Percentiles rank a stretch among this genome's conserved stretches.
Evolutionary conservation across 2,888 invertebrate species (phyloP).

Genomic region (Machimus rusticus): DNA sequence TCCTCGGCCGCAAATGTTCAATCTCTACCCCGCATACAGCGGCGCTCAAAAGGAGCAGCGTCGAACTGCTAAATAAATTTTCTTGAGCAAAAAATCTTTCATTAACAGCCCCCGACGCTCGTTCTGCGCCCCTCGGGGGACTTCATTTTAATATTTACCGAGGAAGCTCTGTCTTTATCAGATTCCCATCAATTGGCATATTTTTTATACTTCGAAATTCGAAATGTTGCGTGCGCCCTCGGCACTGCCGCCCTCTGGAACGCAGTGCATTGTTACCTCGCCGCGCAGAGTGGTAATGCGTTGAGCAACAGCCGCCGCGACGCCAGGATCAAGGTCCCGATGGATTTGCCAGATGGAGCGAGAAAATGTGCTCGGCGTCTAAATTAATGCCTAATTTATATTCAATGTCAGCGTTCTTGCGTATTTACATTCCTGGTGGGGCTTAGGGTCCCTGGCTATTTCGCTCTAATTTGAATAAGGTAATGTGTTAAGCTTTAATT

Average conservation of each 20-base stretch:
- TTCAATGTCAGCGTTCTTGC: slow-evolving; percentile 28
- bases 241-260: not conserved
- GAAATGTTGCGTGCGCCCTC: slow-evolving; percentile 1
- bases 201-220: not conserved
- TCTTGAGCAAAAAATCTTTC: slow-evolving; percentile 18
- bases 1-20: slow-evolving; percentile 11
- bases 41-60: not conserved
- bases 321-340: slow-evolving; percentile 18
- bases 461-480: slow-evolving; percentile 19
- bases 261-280: not conserved
- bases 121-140: slow-evolving; percentile 5
- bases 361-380: slow-evolving; percentile 20
- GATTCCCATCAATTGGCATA: slow-evolving; percentile 28
- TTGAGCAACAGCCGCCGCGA: not conserved
- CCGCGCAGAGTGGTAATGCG: not conserved
- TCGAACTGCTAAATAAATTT: slow-evolving; percentile 12
- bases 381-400: slow-evolving; percentile 35
- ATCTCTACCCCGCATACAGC: not conserved
- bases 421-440: slow-evolving; percentile 22
- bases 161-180: slow-evolving; percentile 31
- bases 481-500: not conserved
- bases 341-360: not conserved
- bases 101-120: slow-evolving; percentile 25
- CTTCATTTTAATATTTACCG: slow-evolving; percentile 30
- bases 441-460: not conserved